Conservation (phyloP, 2,113 vertebrate species). For the Dermatemys mawii region DNA sequence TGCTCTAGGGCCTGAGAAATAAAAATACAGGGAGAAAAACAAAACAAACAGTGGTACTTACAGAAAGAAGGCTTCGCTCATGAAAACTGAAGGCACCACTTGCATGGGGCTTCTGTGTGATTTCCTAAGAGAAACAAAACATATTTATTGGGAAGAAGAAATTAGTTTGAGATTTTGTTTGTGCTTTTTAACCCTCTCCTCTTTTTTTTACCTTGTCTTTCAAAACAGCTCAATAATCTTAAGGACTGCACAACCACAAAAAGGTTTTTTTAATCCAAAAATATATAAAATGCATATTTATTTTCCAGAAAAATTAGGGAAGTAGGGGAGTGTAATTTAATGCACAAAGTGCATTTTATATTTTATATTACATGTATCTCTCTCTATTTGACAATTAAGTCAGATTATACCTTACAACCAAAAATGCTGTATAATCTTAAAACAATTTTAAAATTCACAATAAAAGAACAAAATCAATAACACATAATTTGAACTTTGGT, state of each 20-base stretch:
- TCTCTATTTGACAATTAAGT: not conserved
- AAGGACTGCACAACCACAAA: not conserved
- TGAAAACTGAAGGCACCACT: constrained; percentile 75
- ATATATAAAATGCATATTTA: not conserved
- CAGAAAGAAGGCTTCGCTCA: constrained; percentile 72
- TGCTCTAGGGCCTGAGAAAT: not conserved
- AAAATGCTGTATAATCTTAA: not conserved
- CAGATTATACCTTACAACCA: not conserved
- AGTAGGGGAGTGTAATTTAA: not conserved
- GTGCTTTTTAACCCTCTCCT: not conserved
- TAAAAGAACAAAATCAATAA: accelerated
- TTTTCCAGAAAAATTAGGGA: not conserved
- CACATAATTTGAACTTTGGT: not conserved
- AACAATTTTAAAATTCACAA: not conserved
- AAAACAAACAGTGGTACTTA: constrained; percentile 65
- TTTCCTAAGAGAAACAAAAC: constrained; percentile 67
- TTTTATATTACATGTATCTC: not conserved
- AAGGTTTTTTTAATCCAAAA: not conserved
- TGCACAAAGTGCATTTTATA: not conserved
- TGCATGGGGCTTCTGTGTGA: constrained; percentile 75
- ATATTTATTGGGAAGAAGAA: not conserved
- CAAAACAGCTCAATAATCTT: not conserved
- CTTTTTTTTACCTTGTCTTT: not conserved
- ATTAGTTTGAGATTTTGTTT: not conserved
- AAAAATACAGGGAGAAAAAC: not conserved